Base-by-base conservation (phyloP, 2,797 vertebrate genomes). In the Carcharodon carcharias region DNA sequence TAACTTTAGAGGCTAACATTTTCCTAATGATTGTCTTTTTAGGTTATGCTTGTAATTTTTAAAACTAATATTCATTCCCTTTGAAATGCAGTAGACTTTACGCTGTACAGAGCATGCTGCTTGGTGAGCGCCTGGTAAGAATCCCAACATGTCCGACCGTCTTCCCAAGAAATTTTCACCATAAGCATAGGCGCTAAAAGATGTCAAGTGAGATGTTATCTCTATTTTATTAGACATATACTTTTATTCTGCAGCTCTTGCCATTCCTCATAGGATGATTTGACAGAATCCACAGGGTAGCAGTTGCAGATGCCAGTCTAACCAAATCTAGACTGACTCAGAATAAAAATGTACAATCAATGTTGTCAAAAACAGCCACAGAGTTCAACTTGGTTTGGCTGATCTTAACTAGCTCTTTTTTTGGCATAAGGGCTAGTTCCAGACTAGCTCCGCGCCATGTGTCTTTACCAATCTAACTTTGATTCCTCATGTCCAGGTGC, bases 201-300 rank as follows among this genome's bases (percentile, higher is more conserved):
- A 91, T 93, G n/a, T n/a, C 61, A 91, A 91, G n/a, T 93, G 91
- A n/a, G n/a, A 65, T 93, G 61, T 40, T 40, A 65, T 65, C 61
- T 40, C 91, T 40, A 40, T 65, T 61, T 65, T 16, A 65, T 65
- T 21, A 65, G 61, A 26, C 88, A n/a, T n/a, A 77, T 56, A 54
- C n/a, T 93, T 45, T 93, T 93, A 93, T 65, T 65, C 61, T 26
- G 40, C 61, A 45, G 35, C 40, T 65, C 61, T 93, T 23, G 61
- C 58, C 45, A 3, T 93, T 93, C 91, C 63, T 16, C 91, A n/a
- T 11, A 93, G 61, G 89, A 65, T 45, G 61, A 21, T 65, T 93
- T 40, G 91, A 93, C 61, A 65, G 61, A 65, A 93, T 65, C 91
- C 91, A 65, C 91, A 45, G n/a, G 77, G 61, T 63, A 92, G 89